Evolutionary conservation across 2,797 vertebrate species (phyloP).

Genomic region (Scomberomorus guttatus): DNA sequence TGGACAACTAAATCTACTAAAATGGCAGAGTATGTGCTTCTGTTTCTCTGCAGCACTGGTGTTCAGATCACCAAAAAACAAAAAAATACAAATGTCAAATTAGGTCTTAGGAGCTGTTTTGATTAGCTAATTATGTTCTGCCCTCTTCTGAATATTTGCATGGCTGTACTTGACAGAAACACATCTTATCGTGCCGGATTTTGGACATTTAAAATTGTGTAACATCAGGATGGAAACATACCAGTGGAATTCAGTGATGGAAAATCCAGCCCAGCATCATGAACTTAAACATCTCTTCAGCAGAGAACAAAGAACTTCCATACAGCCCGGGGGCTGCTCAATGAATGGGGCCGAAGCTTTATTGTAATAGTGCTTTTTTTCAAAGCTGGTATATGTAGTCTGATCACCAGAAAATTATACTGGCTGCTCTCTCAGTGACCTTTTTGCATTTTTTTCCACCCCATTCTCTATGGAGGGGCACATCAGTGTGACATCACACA

Average conservation of each 20-base stretch:
- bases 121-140: slow-evolving; percentile 1
- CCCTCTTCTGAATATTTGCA: background rate
- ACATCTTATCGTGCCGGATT: background rate
- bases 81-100: background rate
- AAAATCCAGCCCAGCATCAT: slow-evolving; percentile 28
- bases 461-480: slow-evolving; percentile 27
- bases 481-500: slow-evolving; percentile 55
- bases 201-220: background rate
- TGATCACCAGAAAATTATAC: slow-evolving; percentile 61
- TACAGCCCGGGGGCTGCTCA: slow-evolving; percentile 52
- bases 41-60: background rate
- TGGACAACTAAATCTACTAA: background rate
- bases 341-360: slow-evolving; percentile 31
- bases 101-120: background rate
- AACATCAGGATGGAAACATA: slow-evolving; percentile 20
- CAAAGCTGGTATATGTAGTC: slow-evolving; percentile 36
- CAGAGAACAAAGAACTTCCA: slow-evolving; percentile 44
- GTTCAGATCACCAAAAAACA: background rate
- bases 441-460: slow-evolving; percentile 43
- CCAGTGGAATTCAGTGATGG: background rate
- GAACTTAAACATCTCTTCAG: slow-evolving; percentile 45
- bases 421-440: slow-evolving; percentile 52
- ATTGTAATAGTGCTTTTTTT: slow-evolving; percentile 15
- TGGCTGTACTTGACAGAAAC: background rate
- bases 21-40: background rate